Percentiles rank a stretch among this genome's conserved stretches.
phyloP scores from a whole-genome alignment of 2,888 invertebrate species.

The Taenaris catops region DNA sequence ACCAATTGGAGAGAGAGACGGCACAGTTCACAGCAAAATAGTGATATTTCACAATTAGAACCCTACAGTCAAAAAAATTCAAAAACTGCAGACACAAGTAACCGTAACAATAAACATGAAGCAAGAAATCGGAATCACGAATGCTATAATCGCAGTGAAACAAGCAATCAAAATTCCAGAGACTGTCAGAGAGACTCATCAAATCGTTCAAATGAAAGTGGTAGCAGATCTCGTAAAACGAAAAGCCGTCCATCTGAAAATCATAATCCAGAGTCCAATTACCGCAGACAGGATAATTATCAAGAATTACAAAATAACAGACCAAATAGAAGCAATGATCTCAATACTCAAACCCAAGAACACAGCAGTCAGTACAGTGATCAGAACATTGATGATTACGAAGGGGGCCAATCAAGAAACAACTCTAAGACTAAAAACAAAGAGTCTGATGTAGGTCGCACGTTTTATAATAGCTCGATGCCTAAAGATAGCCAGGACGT shows the following conservation, averaged over 20 bases:
- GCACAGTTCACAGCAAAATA: constrained; percentile 35
- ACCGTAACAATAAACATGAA: constrained; percentile 32
- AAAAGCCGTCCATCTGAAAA: constrained; percentile 30
- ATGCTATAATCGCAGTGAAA: constrained; percentile 21
- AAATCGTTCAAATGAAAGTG: constrained; percentile 21
- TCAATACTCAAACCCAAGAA: constrained; percentile 20
- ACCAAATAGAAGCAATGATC: constrained; percentile 22
- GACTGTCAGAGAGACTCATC: constrained; percentile 13
- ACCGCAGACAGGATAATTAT: constrained; percentile 25
- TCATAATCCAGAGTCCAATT: constrained; percentile 27
- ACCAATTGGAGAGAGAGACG: constrained; percentile 63
- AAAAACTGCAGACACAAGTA: constrained; percentile 35
- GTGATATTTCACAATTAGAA: constrained; percentile 22
- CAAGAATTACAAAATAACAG: constrained; percentile 23
- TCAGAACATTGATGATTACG: constrained; percentile 31
- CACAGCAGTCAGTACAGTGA: constrained; percentile 24
- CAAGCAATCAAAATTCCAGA: constrained; percentile 12
- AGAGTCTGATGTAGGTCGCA: constrained; percentile 50
- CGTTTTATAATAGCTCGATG: constrained; percentile 62
- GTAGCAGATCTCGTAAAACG: constrained; percentile 31
- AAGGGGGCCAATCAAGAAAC: constrained; percentile 46
- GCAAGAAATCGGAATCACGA: constrained; percentile 26
- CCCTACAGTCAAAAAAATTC: constrained; percentile 32
- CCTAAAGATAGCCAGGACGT: constrained; percentile 55
- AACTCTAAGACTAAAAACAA: constrained; percentile 52